Percentiles rank a stretch among this genome's conserved stretches.
These are phyloP conservation scores for Phrynocephalus guinanensis DNA, from an alignment of 2,797 vertebrate genomes.

Conservation along the genomic window DNA sequence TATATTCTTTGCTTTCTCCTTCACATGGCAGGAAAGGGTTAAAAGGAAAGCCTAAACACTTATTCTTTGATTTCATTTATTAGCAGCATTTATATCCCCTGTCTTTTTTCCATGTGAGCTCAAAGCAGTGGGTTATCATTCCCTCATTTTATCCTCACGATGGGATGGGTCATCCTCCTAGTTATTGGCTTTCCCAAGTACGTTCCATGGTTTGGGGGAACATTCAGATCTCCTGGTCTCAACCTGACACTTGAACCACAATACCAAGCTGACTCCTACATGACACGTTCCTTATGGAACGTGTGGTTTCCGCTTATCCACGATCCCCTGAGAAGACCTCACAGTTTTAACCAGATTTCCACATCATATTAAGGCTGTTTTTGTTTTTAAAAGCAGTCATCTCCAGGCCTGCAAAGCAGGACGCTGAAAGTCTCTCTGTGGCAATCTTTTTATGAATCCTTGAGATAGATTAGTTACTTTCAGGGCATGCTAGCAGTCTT, in stretches of 20 bases:
- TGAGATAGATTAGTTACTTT: constrained; percentile 28
- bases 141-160: too few species aligned
- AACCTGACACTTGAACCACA: too few species aligned
- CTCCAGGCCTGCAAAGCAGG: too few species aligned
- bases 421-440: background rate
- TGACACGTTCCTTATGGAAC: background rate
- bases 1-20: background rate
- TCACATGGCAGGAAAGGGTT: background rate
- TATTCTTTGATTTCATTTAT: too few species aligned
- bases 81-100: too few species aligned
- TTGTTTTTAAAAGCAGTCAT: background rate
- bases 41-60: background rate
- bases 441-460: background rate
- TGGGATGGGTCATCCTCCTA: too few species aligned
- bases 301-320: background rate
- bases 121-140: too few species aligned
- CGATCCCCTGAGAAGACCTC: background rate
- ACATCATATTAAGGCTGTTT: background rate
- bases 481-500: constrained; percentile 13
- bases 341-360: background rate
- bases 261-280: background rate
- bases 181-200: too few species aligned
- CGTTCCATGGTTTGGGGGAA: too few species aligned
- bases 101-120: too few species aligned
- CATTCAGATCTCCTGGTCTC: too few species aligned